Percentiles rank a stretch among this genome's conserved stretches.
phyloP scores from a whole-genome alignment of 2,888 invertebrate genomes.

The Electrophaes corylata region DNA sequence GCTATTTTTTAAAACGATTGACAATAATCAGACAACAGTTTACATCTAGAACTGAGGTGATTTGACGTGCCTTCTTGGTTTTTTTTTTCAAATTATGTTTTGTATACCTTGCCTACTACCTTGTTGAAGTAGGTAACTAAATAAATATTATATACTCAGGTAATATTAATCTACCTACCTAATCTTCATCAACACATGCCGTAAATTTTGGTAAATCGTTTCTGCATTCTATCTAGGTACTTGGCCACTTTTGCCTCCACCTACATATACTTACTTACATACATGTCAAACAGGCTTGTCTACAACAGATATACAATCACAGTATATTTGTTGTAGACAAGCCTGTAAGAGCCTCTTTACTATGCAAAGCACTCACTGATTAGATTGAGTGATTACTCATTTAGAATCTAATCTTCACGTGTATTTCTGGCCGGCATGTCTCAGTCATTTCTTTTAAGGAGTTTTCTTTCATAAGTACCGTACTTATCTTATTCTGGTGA shows the following conservation, averaged over 20 bases:
- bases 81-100: no score
- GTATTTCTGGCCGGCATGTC: conserved; percentile 8
- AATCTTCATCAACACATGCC: background rate
- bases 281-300: background rate
- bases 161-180: no score
- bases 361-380: conserved; percentile 16
- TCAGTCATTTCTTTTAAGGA: conserved; percentile 18
- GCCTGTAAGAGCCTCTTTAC: conserved; percentile 13
- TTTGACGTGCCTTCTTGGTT: no score
- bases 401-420: conserved; percentile 21
- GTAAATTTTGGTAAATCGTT: background rate
- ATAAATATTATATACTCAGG: no score
- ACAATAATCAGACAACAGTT: no score
- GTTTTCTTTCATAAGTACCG: conserved; percentile 5
- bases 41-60: no score
- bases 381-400: conserved; percentile 25
- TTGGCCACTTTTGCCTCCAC: background rate
- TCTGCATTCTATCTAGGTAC: background rate
- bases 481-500: background rate
- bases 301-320: conserved; percentile 6
- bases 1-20: no score
- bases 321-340: no score
- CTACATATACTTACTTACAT: background rate
- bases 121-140: no score
- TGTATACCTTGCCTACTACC: no score